These are phyloP conservation scores for Micropoecilia bifurca DNA, from an alignment of 2,797 vertebrate genomes.

Conservation along the genomic window DNA sequence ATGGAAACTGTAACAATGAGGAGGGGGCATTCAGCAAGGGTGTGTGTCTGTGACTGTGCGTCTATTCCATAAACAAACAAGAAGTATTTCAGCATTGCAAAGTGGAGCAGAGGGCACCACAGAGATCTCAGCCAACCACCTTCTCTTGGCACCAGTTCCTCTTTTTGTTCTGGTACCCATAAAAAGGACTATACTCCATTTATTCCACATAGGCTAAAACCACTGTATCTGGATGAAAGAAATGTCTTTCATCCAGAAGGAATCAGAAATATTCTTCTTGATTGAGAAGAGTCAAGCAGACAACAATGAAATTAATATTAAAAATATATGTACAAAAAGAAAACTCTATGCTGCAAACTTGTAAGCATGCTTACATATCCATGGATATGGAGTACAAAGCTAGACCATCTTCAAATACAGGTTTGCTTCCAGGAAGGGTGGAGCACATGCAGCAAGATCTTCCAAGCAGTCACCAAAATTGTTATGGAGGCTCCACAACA, in stretches of 20 bases:
- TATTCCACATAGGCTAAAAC: constrained; percentile 31
- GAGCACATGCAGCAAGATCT: constrained; percentile 42
- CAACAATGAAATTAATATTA: background rate
- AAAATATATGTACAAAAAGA: background rate
- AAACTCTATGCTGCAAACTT: constrained; percentile 18
- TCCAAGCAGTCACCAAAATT: constrained; percentile 69
- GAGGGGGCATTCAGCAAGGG: constrained; percentile 26
- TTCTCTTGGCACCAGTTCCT: constrained; percentile 57
- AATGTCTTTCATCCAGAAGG: constrained; percentile 23
- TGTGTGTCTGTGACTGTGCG: constrained; percentile 22
- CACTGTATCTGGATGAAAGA: constrained; percentile 14
- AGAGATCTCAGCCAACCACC: constrained; percentile 51
- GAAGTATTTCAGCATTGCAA: constrained; percentile 28
- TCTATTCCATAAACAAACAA: constrained; percentile 61
- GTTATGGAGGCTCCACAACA: constrained; percentile 50
- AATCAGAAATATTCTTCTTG: background rate
- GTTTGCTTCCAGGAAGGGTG: constrained; percentile 66
- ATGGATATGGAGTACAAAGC: constrained; percentile 10
- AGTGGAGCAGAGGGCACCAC: constrained; percentile 39
- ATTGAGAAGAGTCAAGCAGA: constrained; percentile 1
- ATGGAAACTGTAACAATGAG: constrained; percentile 65
- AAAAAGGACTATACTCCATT: constrained; percentile 42
- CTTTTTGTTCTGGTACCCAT: constrained; percentile 66
- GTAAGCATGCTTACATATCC: constrained; percentile 8
- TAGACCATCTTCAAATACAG: constrained; percentile 51